phyloP scores from a whole-genome alignment of 2,888 invertebrate genomes.

The Macrosoma leucophasiata region DNA sequence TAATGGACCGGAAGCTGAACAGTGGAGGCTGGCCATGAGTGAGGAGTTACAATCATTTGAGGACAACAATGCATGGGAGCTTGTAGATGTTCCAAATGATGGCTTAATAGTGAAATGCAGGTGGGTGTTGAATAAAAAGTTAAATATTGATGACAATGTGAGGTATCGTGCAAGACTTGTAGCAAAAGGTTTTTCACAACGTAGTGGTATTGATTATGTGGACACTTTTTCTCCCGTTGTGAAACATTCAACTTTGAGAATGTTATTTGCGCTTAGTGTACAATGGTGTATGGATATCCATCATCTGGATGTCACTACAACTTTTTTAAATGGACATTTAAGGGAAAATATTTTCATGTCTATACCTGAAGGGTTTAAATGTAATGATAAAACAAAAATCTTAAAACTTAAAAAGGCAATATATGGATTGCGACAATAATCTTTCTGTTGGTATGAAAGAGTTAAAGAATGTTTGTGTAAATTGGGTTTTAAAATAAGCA shows the following conservation, averaged over 20 bases:
- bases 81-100: slow-evolving; percentile 14
- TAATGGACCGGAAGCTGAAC: too few relatives aligned
- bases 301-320: slow-evolving; percentile 2
- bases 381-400: slow-evolving; percentile 2
- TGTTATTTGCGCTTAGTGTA: neutral
- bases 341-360: neutral
- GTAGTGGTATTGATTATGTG: slow-evolving; percentile 10
- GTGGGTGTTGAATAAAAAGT: too few relatives aligned
- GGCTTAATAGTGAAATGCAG: too few relatives aligned
- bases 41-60: slow-evolving; percentile 17
- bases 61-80: slow-evolving; percentile 20
- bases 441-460: slow-evolving; percentile 5
- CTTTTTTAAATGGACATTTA: slow-evolving; percentile 1
- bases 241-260: too few relatives aligned
- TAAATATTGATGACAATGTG: slow-evolving; percentile 19
- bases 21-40: slow-evolving; percentile 7
- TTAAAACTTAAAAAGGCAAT: slow-evolving; percentile 8
- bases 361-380: neutral
- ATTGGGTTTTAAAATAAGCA: neutral
- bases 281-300: slow-evolving; percentile 1
- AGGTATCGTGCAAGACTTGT: slow-evolving; percentile 13
- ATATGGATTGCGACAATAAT: slow-evolving; percentile 7
- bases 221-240: too few relatives aligned
- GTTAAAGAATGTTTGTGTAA: neutral
- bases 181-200: slow-evolving; percentile 10